Percentiles rank a stretch among this genome's conserved stretches.
Evolutionary conservation across 2,888 invertebrate species (phyloP).

Genomic region (Trilocha varians): DNA sequence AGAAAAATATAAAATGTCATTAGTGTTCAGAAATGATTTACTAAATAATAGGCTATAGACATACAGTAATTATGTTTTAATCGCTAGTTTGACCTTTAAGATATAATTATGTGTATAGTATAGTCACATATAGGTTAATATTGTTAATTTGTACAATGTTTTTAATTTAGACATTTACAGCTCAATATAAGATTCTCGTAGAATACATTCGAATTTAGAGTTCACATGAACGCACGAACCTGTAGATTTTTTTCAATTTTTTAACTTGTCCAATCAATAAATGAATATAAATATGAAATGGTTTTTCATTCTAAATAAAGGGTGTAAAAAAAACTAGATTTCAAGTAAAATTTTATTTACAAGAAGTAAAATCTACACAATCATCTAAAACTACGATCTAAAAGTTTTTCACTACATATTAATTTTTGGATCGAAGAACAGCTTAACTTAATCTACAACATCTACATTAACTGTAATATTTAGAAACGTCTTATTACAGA

Average conservation of each 20-base stretch:
- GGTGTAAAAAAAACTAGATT: conserved; percentile 8
- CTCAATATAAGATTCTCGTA: background rate
- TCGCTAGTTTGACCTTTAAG: background rate
- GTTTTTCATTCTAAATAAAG: conserved; percentile 1
- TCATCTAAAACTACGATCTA: background rate
- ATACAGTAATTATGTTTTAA: too few relatives aligned
- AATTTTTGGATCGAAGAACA: too few relatives aligned
- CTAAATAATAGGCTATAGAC: too few relatives aligned
- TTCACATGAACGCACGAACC: background rate
- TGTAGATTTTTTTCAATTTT: conserved; percentile 10
- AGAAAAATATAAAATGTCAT: too few relatives aligned
- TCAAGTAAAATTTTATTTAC: conserved; percentile 50
- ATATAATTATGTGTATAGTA: background rate
- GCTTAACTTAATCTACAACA: too few relatives aligned
- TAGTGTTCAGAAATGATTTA: too few relatives aligned
- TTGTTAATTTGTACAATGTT: background rate
- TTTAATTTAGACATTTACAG: background rate
- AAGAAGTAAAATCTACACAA: conserved; percentile 9
- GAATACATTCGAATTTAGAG: background rate
- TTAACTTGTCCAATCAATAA: conserved; percentile 6
- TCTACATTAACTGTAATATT: too few relatives aligned
- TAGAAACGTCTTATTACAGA: too few relatives aligned
- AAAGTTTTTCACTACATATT: background rate
- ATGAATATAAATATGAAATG: conserved; percentile 1
- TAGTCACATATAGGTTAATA: background rate